phyloP scores from a whole-genome alignment of 2,797 vertebrate species.

The Erpetoichthys calabaricus region DNA sequence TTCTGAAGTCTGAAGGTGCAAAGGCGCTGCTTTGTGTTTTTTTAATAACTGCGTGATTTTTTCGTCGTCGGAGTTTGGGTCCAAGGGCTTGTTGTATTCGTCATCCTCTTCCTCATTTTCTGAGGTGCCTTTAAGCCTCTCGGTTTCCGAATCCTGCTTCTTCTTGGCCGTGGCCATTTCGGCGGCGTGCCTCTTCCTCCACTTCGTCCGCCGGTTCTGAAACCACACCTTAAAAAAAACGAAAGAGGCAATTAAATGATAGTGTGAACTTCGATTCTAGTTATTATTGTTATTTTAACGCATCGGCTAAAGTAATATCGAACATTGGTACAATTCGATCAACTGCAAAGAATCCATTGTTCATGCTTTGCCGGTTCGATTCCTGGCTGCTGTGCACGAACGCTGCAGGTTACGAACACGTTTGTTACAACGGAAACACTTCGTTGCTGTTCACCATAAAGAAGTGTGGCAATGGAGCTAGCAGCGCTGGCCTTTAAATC shows the following conservation, averaged over 20 bases:
- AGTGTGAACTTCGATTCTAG: background rate
- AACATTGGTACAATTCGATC: too few species aligned
- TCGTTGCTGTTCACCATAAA: too few species aligned
- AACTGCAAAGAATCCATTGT: too few species aligned
- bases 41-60: conserved; percentile 87
- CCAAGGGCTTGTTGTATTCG: conserved; percentile 88
- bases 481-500: too few species aligned
- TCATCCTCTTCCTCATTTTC: conserved; percentile 90
- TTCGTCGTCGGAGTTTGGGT: conserved; percentile 93
- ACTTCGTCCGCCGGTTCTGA: conserved; percentile 92
- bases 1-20: conserved; percentile 68
- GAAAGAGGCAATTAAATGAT: background rate
- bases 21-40: conserved; percentile 75
- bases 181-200: conserved; percentile 89
- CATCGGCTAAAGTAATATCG: too few species aligned
- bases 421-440: too few species aligned
- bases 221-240: conserved; percentile 73
- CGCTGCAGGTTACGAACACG: too few species aligned
- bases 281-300: too few species aligned
- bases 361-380: too few species aligned
- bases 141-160: conserved; percentile 89
- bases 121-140: conserved; percentile 76
- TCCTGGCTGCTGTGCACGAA: too few species aligned
- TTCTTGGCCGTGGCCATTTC: conserved; percentile 96
- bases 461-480: too few species aligned